These are phyloP conservation scores for Archips xylosteana DNA, from an alignment of 2,888 invertebrate genomes.

Conservation along the genomic window DNA sequence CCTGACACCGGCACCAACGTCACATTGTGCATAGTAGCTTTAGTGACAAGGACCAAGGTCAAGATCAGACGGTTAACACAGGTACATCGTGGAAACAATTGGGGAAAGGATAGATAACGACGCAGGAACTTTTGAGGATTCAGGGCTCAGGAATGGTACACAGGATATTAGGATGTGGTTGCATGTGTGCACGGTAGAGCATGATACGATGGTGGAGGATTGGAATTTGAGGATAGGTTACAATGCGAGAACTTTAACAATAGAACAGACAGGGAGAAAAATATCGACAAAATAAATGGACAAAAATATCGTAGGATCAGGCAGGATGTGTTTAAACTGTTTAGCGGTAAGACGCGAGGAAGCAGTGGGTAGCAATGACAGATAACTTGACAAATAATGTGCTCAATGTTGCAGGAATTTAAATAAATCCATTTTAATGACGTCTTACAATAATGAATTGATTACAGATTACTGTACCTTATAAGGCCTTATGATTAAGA, in stretches of 20 bases:
- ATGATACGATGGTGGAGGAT: neutral
- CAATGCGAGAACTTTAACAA: neutral
- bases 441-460: neutral
- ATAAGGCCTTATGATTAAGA: neutral
- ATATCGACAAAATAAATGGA: neutral
- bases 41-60: neutral
- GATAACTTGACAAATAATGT: neutral
- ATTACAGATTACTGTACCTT: too few relatives aligned
- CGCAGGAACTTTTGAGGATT: neutral
- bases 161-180: neutral
- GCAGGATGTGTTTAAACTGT: constrained; percentile 11
- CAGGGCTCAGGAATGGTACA: neutral
- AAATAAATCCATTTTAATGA: neutral
- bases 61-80: neutral
- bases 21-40: constrained; percentile 56
- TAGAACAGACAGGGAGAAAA: neutral
- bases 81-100: neutral
- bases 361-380: constrained; percentile 13
- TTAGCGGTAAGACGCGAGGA: constrained; percentile 14
- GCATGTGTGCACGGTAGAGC: constrained; percentile 44
- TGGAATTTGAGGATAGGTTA: neutral
- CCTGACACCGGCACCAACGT: constrained; percentile 55
- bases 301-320: neutral
- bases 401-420: neutral
- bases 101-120: neutral